Evolutionary conservation across 2,113 vertebrate genomes (phyloP), one percentile per base, ranked within the genome.

Genomic region (Cettia cetti): DNA sequence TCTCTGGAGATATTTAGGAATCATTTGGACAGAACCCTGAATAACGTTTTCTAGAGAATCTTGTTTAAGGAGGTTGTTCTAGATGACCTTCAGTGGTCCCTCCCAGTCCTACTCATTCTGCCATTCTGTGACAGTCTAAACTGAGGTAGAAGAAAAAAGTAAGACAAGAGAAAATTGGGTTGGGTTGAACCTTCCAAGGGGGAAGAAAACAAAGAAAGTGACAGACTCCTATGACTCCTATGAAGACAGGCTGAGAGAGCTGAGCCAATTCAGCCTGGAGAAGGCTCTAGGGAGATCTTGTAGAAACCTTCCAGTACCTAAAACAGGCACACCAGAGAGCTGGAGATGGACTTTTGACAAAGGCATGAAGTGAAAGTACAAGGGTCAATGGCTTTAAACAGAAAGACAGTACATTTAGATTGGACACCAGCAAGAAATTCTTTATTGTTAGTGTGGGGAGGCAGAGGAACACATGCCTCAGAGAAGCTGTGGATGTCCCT

Each of bases 21-120:
- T 3, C 15, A 23, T 33, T 13, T 24, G 22, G 23, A 44, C 44
- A 52, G 10, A 59, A 52, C 17, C 44, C 52, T 23, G 22, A 74
- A 13, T 50, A 81, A 37, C 0, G 0, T 19, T 5, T 42, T 64
- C 21, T 44, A 37, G 15, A 31, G 31, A 42, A 15, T 18, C 6
- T 49, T 33, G 11, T 35, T 64, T 64, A 30, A 8, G 7, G 15
- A 57, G 4, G 5, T 49, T 72, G 8, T 57, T 65, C 59, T 57
- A 50, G 27, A 42, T 31, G 35, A 63, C 16, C 21, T 49, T 17
- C 42, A 35, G 14, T 22, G 14, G 35, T 27, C 10, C 6, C 50
- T 80, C 50, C 10, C 44, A 50, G 10, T 57, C 33, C 33, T 42
- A 42, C 22, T 12, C 11, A 12, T 64, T 88, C 8, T 50, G 27